Evolutionary conservation across 2,113 vertebrate species (phyloP).

Genomic region (Carassius gibelio): DNA sequence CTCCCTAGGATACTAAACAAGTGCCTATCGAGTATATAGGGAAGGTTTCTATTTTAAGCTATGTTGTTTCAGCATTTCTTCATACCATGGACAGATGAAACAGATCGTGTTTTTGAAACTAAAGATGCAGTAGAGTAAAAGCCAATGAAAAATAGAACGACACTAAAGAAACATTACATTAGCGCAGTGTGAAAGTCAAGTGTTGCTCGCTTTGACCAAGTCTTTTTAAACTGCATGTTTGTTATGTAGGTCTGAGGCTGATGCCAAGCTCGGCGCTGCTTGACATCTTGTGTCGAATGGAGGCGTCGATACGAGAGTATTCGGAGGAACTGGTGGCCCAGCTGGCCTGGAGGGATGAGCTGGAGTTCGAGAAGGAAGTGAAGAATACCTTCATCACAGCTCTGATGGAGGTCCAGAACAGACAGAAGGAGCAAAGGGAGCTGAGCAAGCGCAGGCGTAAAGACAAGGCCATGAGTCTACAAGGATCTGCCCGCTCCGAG

Average conservation of each 20-base stretch:
- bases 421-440: conserved; percentile 90
- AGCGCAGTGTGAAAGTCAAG: background rate
- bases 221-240: background rate
- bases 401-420: conserved; percentile 92
- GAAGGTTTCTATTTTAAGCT: conserved; percentile 4
- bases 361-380: conserved; percentile 68
- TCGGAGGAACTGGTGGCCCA: conserved; percentile 89
- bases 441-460: conserved; percentile 83
- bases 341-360: conserved; percentile 86
- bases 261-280: conserved; percentile 80
- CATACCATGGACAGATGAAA: background rate
- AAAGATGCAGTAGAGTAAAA: background rate
- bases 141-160: background rate
- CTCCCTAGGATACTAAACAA: background rate
- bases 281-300: conserved; percentile 82
- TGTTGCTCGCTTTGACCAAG: background rate
- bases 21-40: background rate
- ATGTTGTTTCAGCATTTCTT: conserved; percentile 13
- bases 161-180: background rate
- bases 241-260: conserved; percentile 78
- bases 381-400: conserved; percentile 93
- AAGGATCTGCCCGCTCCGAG: conserved; percentile 74
- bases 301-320: conserved; percentile 82
- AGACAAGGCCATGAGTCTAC: conserved; percentile 87
- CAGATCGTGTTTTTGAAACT: conserved; percentile 4